Evolutionary conservation across 2,797 vertebrate species (phyloP), one percentile per base, ranked within the genome.

Genomic region (Astyanax mexicanus): DNA sequence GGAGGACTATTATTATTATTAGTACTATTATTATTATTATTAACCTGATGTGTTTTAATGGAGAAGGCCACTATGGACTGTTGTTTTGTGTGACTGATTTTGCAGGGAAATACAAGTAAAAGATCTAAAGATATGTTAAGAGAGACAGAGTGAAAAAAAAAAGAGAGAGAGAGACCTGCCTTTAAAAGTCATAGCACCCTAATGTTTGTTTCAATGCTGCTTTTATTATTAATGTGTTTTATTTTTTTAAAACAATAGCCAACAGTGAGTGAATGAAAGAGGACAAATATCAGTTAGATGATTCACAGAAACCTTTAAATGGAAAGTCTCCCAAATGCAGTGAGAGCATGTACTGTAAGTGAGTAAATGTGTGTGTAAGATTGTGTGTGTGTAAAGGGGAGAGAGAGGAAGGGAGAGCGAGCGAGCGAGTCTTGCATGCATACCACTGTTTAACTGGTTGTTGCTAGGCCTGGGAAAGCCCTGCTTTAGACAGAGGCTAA

Each of bases 151-250:
- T 84, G 80, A 83, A 87, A 89, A 85, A 81, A 85, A 83, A 9
- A 81, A 84, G 91, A 85, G 86, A 86, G 86, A 85, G 86, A 86
- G 86, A 84, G 86, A 89, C 88, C 87, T 81, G 85, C 90, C 80
- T 92, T 88, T 87, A 83, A 86, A 92, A 93, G 91, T 92, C 92
- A 92, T 90, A 90, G 89, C 93, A 92, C 91, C 86, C 92, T 88
- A 88, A 91, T 88, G 83, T 93, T 90, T 89, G 88, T 93, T 88
- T 89, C 92, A 89, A 94, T 95, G 95, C 95, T 96, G 95, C 95
- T 96, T 95, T 90, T 89, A 83, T 91, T 84, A 86, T 84, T 60
- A 76, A 80, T 11, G 80, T 67, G 12, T 37, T 54, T 69, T 62
- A 67, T 49, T 62, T 84, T 78, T 55, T 78, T 69, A 37, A 89